Conservation (phyloP, 2,888 invertebrate genomes). For the Acanthoscelides obtectus region DNA sequence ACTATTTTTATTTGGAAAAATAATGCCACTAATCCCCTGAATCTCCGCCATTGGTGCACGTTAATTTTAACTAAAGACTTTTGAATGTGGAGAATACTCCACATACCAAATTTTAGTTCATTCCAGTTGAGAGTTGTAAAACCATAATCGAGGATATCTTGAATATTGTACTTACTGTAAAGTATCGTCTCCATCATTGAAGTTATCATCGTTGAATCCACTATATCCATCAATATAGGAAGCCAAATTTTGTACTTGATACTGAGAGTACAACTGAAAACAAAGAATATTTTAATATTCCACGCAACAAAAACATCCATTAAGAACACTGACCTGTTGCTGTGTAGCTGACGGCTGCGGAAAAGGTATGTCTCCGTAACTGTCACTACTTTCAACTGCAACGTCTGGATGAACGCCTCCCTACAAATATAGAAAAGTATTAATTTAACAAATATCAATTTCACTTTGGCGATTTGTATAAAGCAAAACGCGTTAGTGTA, state of each 20-base stretch:
- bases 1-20: no score
- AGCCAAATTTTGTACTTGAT: slow-evolving; percentile 60
- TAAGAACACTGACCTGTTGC: slow-evolving; percentile 43
- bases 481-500: no score
- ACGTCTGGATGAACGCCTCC: slow-evolving; percentile 46
- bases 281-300: slow-evolving; percentile 12
- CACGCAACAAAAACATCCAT: background rate
- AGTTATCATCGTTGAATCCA: slow-evolving; percentile 60
- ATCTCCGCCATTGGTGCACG: no score
- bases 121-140: no score
- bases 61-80: no score
- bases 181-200: slow-evolving; percentile 55
- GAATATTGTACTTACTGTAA: slow-evolving; percentile 49
- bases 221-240: slow-evolving; percentile 56
- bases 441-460: slow-evolving; percentile 1
- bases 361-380: slow-evolving; percentile 52
- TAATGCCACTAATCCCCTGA: no score
- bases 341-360: slow-evolving; percentile 51
- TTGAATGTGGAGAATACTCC: no score
- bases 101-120: no score
- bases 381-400: slow-evolving; percentile 51
- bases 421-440: slow-evolving; percentile 27
- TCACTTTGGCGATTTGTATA: no score
- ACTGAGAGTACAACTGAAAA: slow-evolving; percentile 54
- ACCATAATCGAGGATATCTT: no score